phyloP scores from a whole-genome alignment of 2,797 vertebrate species.

The Tragelaphus oryx region DNA sequence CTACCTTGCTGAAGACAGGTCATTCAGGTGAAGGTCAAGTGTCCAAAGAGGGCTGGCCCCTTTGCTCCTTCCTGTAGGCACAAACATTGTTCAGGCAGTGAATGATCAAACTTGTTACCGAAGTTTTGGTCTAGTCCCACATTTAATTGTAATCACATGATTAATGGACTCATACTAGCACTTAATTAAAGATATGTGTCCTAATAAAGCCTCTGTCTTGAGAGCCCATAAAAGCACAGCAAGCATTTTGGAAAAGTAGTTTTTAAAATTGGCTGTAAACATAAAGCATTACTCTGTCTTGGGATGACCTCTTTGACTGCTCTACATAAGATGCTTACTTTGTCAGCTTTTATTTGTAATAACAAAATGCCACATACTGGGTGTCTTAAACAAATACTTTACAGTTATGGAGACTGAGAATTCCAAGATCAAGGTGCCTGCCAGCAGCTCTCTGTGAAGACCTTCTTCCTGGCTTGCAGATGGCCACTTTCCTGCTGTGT shows the following conservation, averaged over 20 bases:
- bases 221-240: neutral
- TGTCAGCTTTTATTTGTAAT: neutral
- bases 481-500: neutral
- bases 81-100: neutral
- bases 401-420: neutral
- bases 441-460: neutral
- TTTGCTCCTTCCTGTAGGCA: neutral
- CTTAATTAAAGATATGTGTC: slow-evolving; percentile 13
- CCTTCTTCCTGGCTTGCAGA: neutral
- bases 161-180: slow-evolving; percentile 25
- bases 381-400: neutral
- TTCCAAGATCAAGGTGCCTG: neutral
- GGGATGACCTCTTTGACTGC: slow-evolving; percentile 28
- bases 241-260: neutral
- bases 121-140: neutral
- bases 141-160: neutral
- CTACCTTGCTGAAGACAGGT: neutral
- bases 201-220: slow-evolving; percentile 32
- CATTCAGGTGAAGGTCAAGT: neutral
- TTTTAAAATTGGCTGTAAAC: neutral
- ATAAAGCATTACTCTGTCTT: neutral
- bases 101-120: neutral
- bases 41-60: neutral
- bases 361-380: neutral
- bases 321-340: neutral